Percentiles rank a stretch among this genome's conserved stretches.
Evolutionary conservation across 2,797 vertebrate genomes (phyloP).

Genomic region (Microchirus variegatus): DNA sequence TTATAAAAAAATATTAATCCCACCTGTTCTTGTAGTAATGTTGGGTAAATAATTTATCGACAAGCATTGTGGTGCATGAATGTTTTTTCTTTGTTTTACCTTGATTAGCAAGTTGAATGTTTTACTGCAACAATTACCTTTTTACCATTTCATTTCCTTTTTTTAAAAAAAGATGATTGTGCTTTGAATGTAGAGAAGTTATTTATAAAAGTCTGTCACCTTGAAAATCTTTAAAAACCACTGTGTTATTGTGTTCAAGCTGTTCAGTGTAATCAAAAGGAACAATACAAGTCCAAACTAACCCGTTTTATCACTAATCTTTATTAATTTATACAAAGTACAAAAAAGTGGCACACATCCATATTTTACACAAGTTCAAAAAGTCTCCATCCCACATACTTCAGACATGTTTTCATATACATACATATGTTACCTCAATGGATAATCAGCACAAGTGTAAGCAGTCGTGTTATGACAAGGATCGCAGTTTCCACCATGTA

Average conservation of each 20-base stretch:
- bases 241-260: not conserved
- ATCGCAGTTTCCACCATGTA: not conserved
- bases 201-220: not conserved
- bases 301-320: conserved; percentile 52
- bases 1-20: too few species aligned
- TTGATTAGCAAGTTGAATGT: conserved; percentile 16
- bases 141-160: conserved; percentile 26
- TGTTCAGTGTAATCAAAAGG: not conserved
- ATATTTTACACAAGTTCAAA: conserved; percentile 53
- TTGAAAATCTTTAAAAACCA: not conserved
- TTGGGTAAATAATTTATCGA: not conserved
- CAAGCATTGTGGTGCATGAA: not conserved
- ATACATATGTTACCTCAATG: conserved; percentile 25
- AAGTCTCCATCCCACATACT: conserved; percentile 50
- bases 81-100: conserved; percentile 1
- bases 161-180: conserved; percentile 13
- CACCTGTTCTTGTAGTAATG: not conserved
- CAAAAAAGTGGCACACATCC: conserved; percentile 74
- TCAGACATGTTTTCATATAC: conserved; percentile 49
- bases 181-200: conserved; percentile 10
- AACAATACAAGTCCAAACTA: not conserved
- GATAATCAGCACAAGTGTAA: conserved; percentile 12
- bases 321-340: conserved; percentile 84
- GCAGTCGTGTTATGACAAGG: conserved; percentile 1
- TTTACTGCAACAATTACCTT: conserved; percentile 16